These are phyloP conservation scores for Phyllotis vaccarum DNA, from an alignment of 2,797 vertebrate genomes.

Conservation along the genomic window DNA sequence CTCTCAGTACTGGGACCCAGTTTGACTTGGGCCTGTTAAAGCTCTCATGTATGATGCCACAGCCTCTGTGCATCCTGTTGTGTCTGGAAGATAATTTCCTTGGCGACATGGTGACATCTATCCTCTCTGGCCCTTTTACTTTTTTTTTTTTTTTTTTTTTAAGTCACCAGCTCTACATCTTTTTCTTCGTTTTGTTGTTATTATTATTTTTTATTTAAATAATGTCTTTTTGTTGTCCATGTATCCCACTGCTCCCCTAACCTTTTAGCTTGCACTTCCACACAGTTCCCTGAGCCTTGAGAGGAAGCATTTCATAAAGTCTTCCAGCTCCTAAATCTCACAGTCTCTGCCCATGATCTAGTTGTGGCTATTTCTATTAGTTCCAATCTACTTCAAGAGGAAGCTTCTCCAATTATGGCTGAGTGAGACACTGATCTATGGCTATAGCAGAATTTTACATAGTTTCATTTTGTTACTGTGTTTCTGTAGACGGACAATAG, in stretches of 20 bases:
- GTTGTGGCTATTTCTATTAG: too few relatives aligned
- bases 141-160: too few relatives aligned
- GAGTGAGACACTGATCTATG: background rate
- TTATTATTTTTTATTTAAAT: too few relatives aligned
- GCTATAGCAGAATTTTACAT: background rate
- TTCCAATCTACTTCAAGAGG: background rate
- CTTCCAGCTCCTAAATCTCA: too few relatives aligned
- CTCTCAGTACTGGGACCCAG: background rate
- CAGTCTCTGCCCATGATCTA: too few relatives aligned
- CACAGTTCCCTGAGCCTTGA: background rate
- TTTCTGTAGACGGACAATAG: background rate
- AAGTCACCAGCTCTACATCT: too few relatives aligned
- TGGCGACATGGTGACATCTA: background rate
- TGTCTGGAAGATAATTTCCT: background rate
- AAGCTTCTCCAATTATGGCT: background rate
- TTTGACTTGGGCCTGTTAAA: background rate
- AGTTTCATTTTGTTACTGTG: background rate
- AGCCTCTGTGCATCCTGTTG: background rate
- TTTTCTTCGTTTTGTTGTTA: too few relatives aligned
- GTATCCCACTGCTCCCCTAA: too few relatives aligned
- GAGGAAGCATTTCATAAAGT: too few relatives aligned
- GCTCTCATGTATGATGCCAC: background rate
- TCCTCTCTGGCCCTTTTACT: background rate
- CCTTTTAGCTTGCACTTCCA: background rate
- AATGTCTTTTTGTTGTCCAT: too few relatives aligned